These are phyloP conservation scores for Danionella cerebrum DNA, from an alignment of 2,113 vertebrate species.

Conservation along the genomic window DNA sequence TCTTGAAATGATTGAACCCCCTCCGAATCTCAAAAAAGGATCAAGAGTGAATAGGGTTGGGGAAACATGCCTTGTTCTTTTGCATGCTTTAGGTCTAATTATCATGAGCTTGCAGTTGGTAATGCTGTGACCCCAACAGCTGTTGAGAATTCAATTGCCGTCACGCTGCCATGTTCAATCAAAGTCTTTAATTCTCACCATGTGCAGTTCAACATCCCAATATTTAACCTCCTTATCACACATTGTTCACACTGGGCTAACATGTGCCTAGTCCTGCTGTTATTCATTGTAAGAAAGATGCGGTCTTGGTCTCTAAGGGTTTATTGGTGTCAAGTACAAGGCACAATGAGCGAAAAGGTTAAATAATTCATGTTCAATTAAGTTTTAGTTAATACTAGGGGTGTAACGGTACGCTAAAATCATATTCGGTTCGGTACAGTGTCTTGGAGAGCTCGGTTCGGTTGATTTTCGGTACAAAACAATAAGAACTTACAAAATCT, in stretches of 20 bases:
- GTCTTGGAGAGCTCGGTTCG: too few relatives aligned
- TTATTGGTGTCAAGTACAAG: conserved; percentile 32
- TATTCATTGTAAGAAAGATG: conserved; percentile 27
- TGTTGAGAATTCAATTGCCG: conserved; percentile 45
- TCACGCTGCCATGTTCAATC: conserved; percentile 53
- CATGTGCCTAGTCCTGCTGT: conserved; percentile 23
- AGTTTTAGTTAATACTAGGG: too few relatives aligned
- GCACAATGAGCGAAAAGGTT: background rate
- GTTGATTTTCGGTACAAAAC: too few relatives aligned
- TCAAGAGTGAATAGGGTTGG: conserved; percentile 29
- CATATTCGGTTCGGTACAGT: too few relatives aligned
- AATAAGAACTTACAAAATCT: too few relatives aligned
- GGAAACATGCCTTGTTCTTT: conserved; percentile 51
- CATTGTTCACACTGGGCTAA: conserved; percentile 28
- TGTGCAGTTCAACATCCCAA: conserved; percentile 43
- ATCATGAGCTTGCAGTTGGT: conserved; percentile 46
- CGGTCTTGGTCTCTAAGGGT: background rate
- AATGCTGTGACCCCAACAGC: conserved; percentile 43
- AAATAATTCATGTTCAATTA: too few relatives aligned
- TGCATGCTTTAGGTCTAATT: conserved; percentile 67
- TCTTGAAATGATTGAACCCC: conserved; percentile 60
- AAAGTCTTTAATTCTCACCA: conserved; percentile 53
- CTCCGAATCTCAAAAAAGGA: conserved; percentile 50
- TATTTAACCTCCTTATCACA: conserved; percentile 35
- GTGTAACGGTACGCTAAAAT: too few relatives aligned